Conservation (phyloP, 2,113 vertebrate genomes). For the Cyphomyrus discorhynchus region DNA sequence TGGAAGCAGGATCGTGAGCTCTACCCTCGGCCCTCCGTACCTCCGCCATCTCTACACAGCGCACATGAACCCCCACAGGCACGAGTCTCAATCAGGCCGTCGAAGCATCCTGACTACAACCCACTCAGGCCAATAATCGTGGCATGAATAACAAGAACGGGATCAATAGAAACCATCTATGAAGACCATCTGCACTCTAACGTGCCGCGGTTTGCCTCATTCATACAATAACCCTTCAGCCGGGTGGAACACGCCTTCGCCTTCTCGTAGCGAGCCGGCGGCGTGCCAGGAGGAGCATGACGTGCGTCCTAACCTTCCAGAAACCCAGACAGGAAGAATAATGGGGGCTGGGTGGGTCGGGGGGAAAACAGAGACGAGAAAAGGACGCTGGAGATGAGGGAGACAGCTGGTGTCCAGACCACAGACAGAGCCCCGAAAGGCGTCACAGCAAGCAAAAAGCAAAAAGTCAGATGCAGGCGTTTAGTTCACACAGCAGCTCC, state of each 20-base stretch:
- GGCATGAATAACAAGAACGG: not conserved
- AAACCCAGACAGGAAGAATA: not conserved
- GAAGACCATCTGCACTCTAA: not conserved
- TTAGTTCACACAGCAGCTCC: not conserved
- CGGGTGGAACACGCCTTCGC: not conserved
- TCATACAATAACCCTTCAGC: not conserved
- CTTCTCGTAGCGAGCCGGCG: not conserved
- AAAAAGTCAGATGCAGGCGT: not conserved
- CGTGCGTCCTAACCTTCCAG: not conserved
- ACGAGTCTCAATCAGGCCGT: not conserved
- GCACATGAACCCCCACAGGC: constrained; percentile 1
- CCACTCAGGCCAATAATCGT: not conserved
- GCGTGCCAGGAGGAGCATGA: not conserved
- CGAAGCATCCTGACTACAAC: not conserved
- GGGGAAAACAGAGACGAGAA: not conserved
- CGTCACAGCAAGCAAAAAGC: not conserved
- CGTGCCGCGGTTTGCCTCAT: not conserved
- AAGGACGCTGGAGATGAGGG: not conserved
- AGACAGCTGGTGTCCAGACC: not conserved
- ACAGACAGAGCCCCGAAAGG: not conserved
- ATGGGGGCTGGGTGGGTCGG: not conserved
- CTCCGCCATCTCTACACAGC: not conserved
- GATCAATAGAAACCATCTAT: not conserved
- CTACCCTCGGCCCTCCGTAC: not conserved
- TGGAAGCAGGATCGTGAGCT: not conserved